Evolutionary conservation across 1,140 invertebrate genomes (phyloP).

Genomic region (Drosophila navojoa): DNA sequence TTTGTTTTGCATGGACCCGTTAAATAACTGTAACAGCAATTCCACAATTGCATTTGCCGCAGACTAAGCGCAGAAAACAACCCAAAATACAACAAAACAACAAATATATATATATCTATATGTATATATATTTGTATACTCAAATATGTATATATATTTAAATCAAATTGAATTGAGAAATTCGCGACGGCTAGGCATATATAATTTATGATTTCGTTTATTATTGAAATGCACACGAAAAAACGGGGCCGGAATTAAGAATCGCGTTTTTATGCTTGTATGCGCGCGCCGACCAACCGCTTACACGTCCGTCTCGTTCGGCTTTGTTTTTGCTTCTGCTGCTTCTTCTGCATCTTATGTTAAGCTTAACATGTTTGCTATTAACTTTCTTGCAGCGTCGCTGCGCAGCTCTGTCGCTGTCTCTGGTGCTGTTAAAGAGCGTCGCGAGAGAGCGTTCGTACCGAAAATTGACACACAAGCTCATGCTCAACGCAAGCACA

Average conservation of each 20-base stretch:
- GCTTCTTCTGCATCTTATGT: conserved; percentile 31
- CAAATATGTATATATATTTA: too few species aligned
- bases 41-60: conserved; percentile 16
- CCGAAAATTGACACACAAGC: conserved; percentile 13
- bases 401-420: conserved; percentile 2
- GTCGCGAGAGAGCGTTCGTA: background rate
- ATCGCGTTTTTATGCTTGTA: conserved; percentile 24
- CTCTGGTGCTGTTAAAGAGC: conserved; percentile 5
- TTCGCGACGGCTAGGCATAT: conserved; percentile 10
- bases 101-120: background rate
- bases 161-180: conserved; percentile 1
- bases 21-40: conserved; percentile 8
- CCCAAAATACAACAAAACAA: background rate
- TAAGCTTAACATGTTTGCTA: conserved; percentile 24
- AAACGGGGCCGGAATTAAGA: conserved; percentile 32
- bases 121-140: too few species aligned
- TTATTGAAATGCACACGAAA: conserved; percentile 34
- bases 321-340: conserved; percentile 47
- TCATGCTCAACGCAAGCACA: conserved; percentile 20
- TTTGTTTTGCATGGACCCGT: conserved; percentile 62
- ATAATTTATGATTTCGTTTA: conserved; percentile 21
- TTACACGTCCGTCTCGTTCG: conserved; percentile 40
- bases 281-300: conserved; percentile 31
- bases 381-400: conserved; percentile 21
- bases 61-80: background rate